phyloP scores from a whole-genome alignment of 2,113 vertebrate species.

The Atrichornis clamosus region DNA sequence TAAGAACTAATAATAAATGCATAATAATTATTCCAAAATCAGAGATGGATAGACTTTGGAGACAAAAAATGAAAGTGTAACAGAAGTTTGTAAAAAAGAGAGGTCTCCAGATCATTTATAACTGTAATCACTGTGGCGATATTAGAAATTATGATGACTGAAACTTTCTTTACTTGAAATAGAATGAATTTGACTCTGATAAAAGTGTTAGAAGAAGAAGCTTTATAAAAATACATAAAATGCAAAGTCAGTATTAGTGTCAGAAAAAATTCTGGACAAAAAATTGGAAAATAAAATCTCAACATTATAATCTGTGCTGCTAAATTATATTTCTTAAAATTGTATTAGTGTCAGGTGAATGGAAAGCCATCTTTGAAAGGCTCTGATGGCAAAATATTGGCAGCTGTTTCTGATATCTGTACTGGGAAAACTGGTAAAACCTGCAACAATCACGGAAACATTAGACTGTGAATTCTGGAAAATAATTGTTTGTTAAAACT shows the following conservation, averaged over 20 bases:
- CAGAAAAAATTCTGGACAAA: background rate
- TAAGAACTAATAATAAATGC: background rate
- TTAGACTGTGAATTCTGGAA: background rate
- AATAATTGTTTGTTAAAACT: background rate
- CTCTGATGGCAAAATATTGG: background rate
- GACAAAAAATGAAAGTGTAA: background rate
- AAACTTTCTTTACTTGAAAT: background rate
- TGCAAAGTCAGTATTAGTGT: background rate
- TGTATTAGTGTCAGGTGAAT: background rate
- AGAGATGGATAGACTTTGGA: background rate
- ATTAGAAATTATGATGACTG: background rate
- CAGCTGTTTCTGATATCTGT: background rate
- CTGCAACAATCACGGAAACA: background rate
- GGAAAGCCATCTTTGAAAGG: background rate
- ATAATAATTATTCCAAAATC: background rate
- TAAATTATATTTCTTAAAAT: background rate
- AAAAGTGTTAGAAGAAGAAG: background rate
- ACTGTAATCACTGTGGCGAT: background rate
- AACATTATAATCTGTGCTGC: background rate
- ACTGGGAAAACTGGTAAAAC: background rate
- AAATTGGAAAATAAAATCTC: background rate
- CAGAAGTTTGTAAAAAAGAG: background rate
- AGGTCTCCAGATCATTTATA: background rate
- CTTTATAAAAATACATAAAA: background rate
- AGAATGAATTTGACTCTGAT: background rate